phyloP scores from a whole-genome alignment of 2,113 vertebrate genomes.

The Steatornis caripensis region DNA sequence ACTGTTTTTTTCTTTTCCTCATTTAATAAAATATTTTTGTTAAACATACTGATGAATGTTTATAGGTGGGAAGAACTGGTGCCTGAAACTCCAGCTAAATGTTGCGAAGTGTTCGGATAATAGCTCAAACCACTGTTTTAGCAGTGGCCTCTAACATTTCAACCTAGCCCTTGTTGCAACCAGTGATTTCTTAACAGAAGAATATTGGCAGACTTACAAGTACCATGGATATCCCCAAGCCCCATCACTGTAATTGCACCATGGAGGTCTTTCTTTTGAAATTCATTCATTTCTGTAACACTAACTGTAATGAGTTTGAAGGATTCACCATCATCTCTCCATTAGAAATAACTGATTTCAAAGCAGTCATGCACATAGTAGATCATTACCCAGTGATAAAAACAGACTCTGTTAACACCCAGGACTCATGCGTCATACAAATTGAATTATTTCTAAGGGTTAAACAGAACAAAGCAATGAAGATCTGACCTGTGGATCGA shows the following conservation, averaged over 20 bases:
- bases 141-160: background rate
- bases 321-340: background rate
- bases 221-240: background rate
- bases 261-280: background rate
- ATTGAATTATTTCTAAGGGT: slow-evolving; percentile 48
- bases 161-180: background rate
- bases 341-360: background rate
- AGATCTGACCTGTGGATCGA: slow-evolving; percentile 56
- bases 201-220: background rate
- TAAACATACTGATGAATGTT: background rate
- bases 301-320: background rate
- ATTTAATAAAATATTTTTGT: background rate
- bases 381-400: slow-evolving; percentile 12
- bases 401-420: slow-evolving; percentile 5
- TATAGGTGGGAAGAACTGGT: background rate
- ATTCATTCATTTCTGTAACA: background rate
- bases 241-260: background rate
- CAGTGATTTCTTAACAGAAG: background rate
- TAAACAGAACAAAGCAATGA: slow-evolving; percentile 47
- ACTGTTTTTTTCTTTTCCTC: background rate
- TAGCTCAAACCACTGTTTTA: background rate
- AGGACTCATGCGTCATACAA: background rate
- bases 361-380: background rate
- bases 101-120: background rate
- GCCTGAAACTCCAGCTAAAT: background rate